Evolutionary conservation across 2,888 invertebrate genomes (phyloP).

Genomic region (Synanthedon myopaeformis): DNA sequence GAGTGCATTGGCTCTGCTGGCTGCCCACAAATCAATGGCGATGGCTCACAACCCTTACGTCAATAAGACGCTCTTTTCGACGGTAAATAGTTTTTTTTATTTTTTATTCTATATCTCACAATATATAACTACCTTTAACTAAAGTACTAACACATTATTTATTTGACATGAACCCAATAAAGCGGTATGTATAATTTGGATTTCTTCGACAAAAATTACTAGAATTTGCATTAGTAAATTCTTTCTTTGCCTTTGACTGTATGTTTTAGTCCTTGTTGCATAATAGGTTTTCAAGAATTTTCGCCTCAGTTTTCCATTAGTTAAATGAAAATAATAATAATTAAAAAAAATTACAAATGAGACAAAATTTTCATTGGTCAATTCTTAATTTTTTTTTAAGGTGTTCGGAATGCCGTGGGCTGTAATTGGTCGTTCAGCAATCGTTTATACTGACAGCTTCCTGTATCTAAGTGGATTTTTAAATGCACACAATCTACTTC

Average conservation of each 20-base stretch:
- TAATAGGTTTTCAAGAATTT: too few relatives aligned
- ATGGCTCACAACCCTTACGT: conserved; percentile 70
- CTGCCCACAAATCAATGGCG: conserved; percentile 72
- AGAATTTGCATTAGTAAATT: too few relatives aligned
- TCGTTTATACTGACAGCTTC: conserved; percentile 73
- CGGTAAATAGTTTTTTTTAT: conserved; percentile 42
- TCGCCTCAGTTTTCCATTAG: too few relatives aligned
- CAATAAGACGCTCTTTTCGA: conserved; percentile 66
- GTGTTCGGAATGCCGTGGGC: conserved; percentile 70
- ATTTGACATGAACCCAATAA: too few relatives aligned
- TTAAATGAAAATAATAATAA: too few relatives aligned
- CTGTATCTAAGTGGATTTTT: conserved; percentile 72
- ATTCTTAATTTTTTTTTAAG: conserved; percentile 21
- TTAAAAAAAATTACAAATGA: neutral
- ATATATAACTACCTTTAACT: too few relatives aligned
- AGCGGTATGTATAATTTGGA: too few relatives aligned
- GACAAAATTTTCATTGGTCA: neutral
- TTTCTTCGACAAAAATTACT: too few relatives aligned
- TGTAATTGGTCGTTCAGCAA: conserved; percentile 70
- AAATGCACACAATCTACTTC: conserved; percentile 64
- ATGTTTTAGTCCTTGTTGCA: too few relatives aligned
- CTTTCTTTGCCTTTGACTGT: too few relatives aligned
- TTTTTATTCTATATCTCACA: too few relatives aligned
- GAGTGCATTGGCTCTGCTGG: conserved; percentile 64
- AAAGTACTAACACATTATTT: too few relatives aligned